A percentile compares a stretch with the other conserved stretches of the same genome.
These are phyloP conservation scores for Channa maculata DNA, from an alignment of 2,113 vertebrate genomes.

Conservation along the genomic window DNA sequence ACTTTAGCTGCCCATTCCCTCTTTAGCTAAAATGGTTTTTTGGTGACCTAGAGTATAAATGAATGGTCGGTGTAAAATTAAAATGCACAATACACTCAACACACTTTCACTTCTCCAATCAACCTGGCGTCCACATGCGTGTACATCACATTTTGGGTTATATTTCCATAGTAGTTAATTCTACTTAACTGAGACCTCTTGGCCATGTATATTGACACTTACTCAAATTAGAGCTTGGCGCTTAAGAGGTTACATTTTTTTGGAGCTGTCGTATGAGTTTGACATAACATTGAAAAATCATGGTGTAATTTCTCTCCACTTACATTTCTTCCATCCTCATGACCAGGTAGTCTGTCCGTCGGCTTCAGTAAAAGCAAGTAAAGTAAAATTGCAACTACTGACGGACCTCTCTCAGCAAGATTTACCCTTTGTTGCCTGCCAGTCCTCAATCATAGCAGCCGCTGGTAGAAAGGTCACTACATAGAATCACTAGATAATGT, in stretches of 20 bases:
- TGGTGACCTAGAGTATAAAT: no score
- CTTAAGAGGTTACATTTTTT: neutral
- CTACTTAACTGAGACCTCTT: no score
- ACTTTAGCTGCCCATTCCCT: neutral
- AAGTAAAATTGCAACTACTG: neutral
- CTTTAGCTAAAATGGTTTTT: no score
- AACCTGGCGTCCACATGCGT: no score
- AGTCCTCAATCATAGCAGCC: conserved; percentile 26
- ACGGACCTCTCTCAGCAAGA: neutral
- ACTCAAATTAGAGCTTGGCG: no score
- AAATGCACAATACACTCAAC: no score
- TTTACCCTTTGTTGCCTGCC: conserved; percentile 26
- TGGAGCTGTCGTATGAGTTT: neutral
- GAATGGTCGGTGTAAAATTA: no score
- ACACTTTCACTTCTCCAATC: neutral
- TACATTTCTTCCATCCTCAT: neutral
- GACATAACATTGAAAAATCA: neutral
- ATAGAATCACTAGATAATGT: conserved; percentile 27
- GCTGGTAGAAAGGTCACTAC: conserved; percentile 34
- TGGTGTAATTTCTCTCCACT: neutral
- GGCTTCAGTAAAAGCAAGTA: neutral
- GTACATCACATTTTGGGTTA: no score
- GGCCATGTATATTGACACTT: no score
- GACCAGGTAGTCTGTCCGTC: neutral
- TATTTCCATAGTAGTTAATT: no score